Base-by-base conservation (phyloP, 2,113 vertebrate genomes). In the Hippocampus guttulatus region DNA sequence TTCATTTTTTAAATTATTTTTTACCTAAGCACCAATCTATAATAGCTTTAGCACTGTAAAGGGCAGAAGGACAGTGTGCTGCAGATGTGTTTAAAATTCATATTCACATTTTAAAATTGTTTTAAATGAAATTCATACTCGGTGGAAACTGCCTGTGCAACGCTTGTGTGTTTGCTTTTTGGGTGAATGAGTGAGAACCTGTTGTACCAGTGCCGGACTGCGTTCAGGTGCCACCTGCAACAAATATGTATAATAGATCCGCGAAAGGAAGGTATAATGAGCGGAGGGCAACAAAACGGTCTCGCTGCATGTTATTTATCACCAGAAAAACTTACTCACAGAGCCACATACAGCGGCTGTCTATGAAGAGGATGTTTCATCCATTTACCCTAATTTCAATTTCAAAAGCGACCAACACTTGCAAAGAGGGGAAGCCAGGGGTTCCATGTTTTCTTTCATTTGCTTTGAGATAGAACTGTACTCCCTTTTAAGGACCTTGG, bases 251-350 rank as follows among this genome's bases (percentile, higher is more conserved):
- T 70, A 81, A 81, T 67, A 69, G 71, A 81, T 79, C 69, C 79
- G 73, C 58, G 72, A 66, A 51, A 52, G 52, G 60, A 63, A 79
- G 67, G 61, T 75, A 73, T 81, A 84, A 83, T 81, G 78, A 76
- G 72, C 79, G 70, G 41, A 65, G 75, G 69, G 73, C 63, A 18
- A 58, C 52, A 65, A 60, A 80, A 81, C 73, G 74, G 73, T 79
- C 61, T 73, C 61, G 25, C 68, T 61, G 73, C 74, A 77, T 84
- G 79, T 73, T 67, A 82, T 81, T 80, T n/a, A 41, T 77, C 70
- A 82, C 54, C 21, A 73, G 66, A 70, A 75, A 80, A 74, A 68
- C 55, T 25, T 70, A 73, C 70, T 80, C 74, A 69, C 45, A 51
- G 41, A 7, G 33, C 21, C 65, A 20, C 67, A 68, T 1, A 57